A percentile compares a stretch with the other conserved stretches of the same genome.
phyloP scores from a whole-genome alignment of 2,888 invertebrate species.

The Ligdia adustata region DNA sequence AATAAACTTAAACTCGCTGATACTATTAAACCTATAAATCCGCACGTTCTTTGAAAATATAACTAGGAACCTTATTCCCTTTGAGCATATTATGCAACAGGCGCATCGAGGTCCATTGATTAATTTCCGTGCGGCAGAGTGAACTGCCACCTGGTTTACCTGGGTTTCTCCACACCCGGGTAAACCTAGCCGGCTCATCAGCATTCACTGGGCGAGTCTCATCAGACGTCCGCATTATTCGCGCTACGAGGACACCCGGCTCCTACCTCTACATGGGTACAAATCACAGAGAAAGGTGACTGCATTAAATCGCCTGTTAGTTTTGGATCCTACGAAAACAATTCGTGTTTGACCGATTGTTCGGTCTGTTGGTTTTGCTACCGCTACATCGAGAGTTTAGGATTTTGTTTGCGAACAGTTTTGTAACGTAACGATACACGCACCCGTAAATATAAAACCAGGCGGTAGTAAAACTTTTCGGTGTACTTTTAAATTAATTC shows the following conservation, averaged over 20 bases:
- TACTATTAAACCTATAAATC: neutral
- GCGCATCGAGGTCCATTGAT: constrained; percentile 44
- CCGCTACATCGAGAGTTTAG: constrained; percentile 23
- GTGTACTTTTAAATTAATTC: neutral
- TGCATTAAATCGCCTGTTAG: constrained; percentile 40
- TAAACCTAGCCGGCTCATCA: constrained; percentile 51
- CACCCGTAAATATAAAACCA: neutral
- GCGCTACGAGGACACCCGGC: constrained; percentile 43
- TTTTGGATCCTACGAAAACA: constrained; percentile 34
- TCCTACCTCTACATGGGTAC: constrained; percentile 34
- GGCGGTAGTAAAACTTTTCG: neutral
- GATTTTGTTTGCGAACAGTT: constrained; percentile 27
- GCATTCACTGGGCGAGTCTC: constrained; percentile 61
- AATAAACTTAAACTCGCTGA: too few relatives aligned
- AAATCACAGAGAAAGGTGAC: constrained; percentile 42
- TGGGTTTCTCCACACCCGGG: constrained; percentile 31
- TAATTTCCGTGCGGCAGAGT: constrained; percentile 52
- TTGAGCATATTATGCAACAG: constrained; percentile 49
- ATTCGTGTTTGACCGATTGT: constrained; percentile 30
- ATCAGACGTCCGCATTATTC: constrained; percentile 56
- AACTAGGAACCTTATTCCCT: constrained; percentile 24
- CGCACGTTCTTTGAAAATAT: constrained; percentile 17
- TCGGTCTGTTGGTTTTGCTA: constrained; percentile 18
- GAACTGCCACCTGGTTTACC: constrained; percentile 35
- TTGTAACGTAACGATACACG: constrained; percentile 6